Base-by-base conservation (phyloP, 2,797 vertebrate genomes). In the Etheostoma nigrum region DNA sequence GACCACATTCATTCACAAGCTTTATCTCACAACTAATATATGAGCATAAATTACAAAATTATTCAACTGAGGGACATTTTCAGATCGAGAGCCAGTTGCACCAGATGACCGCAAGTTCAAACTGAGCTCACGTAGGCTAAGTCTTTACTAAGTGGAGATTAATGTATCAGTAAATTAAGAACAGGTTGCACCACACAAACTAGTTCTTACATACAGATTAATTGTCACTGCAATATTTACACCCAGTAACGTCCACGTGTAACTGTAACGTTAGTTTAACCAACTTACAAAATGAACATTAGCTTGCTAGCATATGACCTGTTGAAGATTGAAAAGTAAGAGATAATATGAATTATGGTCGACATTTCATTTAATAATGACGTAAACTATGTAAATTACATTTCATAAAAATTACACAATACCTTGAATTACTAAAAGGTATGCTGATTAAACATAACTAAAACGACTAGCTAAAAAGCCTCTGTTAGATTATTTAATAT, bases 21-120 rank as follows among this genome's bases (percentile, higher is more conserved):
- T 59, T n/a, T 16, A 47, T 63, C 53, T 75, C 33, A 64, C 62
- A 58, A 16, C 9, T 64, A 59, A 40, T 7, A 30, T 10, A 47
- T 25, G 10, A 51, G 52, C 6, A 59, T 47, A 74, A 40, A 44
- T 51, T 12, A 62, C 15, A 44, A 48, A 66, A 36, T 9, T 18
- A 47, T 10, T 33, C 25, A 58, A 16, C 45, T 5, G 0, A 33
- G 18, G 9, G 47, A 57, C 6, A 12, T 45, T 72, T 63, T 13
- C 12, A 60, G 21, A 48, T 44, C 14, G 21, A 30, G 15, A 51
- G 11, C 5, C 2, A 1, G 12, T 52, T 54, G 60, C 57, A 75
- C 21, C 33, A 57, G 30, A 40, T 53, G 52, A 62, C 59, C 21
- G 1, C 27, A 54, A 36, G 27, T 61, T 64, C 10, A 60, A 30